These are phyloP conservation scores for Euura lappo DNA, from an alignment of 1,140 invertebrate species.

Conservation along the genomic window DNA sequence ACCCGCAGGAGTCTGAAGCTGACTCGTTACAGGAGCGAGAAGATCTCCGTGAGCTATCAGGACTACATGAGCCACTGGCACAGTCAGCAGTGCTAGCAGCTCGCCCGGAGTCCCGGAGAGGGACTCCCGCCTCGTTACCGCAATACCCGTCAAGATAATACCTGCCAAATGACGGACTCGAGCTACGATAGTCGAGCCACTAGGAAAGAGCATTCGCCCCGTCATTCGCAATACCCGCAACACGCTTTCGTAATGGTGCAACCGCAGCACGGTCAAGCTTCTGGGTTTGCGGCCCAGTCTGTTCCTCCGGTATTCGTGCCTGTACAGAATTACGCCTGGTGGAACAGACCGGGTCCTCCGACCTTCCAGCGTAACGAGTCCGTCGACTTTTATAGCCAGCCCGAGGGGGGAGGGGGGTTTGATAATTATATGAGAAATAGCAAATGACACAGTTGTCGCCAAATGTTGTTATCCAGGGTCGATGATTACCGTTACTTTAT, in stretches of 20 bases:
- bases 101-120: slow-evolving; percentile 44
- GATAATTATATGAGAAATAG: no score
- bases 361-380: slow-evolving; percentile 23
- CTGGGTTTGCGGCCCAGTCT: slow-evolving; percentile 31
- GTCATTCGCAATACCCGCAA: slow-evolving; percentile 38
- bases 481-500: no score
- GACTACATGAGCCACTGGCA: slow-evolving; percentile 77
- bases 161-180: no score
- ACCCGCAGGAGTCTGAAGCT: slow-evolving; percentile 88
- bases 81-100: slow-evolving; percentile 67
- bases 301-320: slow-evolving; percentile 41
- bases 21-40: slow-evolving; percentile 93
- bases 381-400: slow-evolving; percentile 30
- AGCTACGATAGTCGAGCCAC: no score
- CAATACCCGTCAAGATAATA: slow-evolving; percentile 6
- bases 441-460: no score
- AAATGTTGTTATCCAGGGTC: no score
- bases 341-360: slow-evolving; percentile 38
- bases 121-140: slow-evolving; percentile 33
- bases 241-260: slow-evolving; percentile 37
- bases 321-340: slow-evolving; percentile 42
- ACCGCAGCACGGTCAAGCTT: slow-evolving; percentile 35
- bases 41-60: slow-evolving; percentile 82
- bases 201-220: slow-evolving; percentile 19
- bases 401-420: slow-evolving; percentile 21